Percentiles rank a stretch among this genome's conserved stretches.
Conservation (phyloP, 2,113 vertebrate genomes). For the Xyliphius kryptos region DNA sequence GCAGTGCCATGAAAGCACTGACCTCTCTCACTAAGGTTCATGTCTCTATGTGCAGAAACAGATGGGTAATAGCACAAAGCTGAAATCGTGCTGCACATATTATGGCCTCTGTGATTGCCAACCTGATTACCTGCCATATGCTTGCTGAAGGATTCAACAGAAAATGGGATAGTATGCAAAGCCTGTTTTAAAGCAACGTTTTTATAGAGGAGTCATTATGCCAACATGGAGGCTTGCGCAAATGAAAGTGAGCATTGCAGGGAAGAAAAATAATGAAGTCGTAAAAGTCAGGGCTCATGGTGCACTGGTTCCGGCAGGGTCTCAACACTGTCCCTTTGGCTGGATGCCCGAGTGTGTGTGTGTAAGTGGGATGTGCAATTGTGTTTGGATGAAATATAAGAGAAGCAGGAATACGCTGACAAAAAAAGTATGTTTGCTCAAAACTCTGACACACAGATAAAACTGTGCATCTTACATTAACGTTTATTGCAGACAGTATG, state of each 20-base stretch:
- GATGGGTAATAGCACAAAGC: conserved; percentile 99
- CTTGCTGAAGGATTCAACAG: conserved; percentile 96
- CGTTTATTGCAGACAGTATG: too few relatives aligned
- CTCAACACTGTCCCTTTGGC: conserved; percentile 51
- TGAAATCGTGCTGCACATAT: conserved; percentile 97
- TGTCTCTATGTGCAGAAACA: conserved; percentile 91
- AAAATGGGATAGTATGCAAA: conserved; percentile 97
- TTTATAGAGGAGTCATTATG: conserved; percentile 96
- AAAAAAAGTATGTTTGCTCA: too few relatives aligned
- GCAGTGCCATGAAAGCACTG: conserved; percentile 80
- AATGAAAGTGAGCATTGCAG: conserved; percentile 83
- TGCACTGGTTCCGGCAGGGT: conserved; percentile 52
- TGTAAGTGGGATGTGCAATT: too few relatives aligned
- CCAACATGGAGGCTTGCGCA: conserved; percentile 79
- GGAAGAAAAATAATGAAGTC: conserved; percentile 91
- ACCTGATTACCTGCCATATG: conserved; percentile 99
- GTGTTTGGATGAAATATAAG: too few relatives aligned
- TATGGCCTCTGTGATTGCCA: conserved; percentile 97
- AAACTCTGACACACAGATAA: too few relatives aligned
- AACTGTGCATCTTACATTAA: too few relatives aligned
- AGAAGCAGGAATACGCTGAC: too few relatives aligned
- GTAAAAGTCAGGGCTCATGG: conserved; percentile 74
- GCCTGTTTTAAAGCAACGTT: conserved; percentile 90
- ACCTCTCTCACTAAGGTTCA: conserved; percentile 83
- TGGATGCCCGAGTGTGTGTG: conserved; percentile 36